Base-by-base conservation (phyloP, 2,797 vertebrate species). In the Anabacerthia variegaticeps region DNA sequence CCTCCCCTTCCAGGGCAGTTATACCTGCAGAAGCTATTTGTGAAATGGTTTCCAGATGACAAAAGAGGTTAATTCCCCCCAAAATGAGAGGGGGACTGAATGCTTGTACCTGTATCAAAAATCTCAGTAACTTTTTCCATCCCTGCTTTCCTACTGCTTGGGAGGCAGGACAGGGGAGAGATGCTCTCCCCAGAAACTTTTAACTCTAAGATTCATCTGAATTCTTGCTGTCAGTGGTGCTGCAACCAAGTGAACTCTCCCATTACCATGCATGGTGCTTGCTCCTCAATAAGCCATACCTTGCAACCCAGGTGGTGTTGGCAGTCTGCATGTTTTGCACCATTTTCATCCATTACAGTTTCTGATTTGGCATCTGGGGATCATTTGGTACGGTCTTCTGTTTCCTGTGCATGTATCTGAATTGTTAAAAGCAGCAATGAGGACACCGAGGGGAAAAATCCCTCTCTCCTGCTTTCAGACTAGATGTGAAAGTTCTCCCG, bases 11-110 rank as follows among this genome's bases (percentile, higher is more conserved):
- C 72, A 37, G 56, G 77, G 80, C 75, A 87, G 37, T 39, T 54
- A 8, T 94, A 96, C 91, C 94, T 95, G 73, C 66, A 88, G 84
- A 92, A 95, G 63, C 48, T 69, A 78, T 95, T 96, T 89, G 58
- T 52, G 48, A 85, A 95, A 96, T 93, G 59, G 62, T 79, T 96
- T 96, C 92, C 89, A 95, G 92, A 93, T 88, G 92, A 62, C 71
- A 86, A 22, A 85, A 76, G 66, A 44, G 41, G 71, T 88, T 39
- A 83, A 34, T 43, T 56, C 46, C 37, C 69, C 73, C 27, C 15
- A 9, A 41, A 82, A 73, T 1, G 49, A 92, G 63, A 81, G 36
- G 22, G 63, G 49, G 49, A 69, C 69, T 74, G 63, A 18, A 67
- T 36, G 82, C 66, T 79, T 85, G 54, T 89, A 88, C 79, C 85